Evolutionary conservation across 2,113 vertebrate genomes (phyloP).

Genomic region (Oreocharis arfaki): DNA sequence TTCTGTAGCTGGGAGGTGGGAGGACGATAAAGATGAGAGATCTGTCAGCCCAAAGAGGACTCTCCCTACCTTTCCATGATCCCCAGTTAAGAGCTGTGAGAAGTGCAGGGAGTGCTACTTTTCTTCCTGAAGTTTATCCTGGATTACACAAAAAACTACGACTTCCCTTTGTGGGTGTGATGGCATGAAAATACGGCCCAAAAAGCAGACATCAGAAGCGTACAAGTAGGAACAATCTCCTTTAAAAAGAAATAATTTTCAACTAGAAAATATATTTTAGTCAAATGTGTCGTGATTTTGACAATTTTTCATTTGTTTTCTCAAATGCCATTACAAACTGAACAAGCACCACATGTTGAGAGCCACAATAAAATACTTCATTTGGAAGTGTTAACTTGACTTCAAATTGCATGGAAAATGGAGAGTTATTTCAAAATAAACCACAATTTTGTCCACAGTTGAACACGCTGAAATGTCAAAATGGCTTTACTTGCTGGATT

Average conservation of each 20-base stretch:
- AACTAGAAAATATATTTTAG: background rate
- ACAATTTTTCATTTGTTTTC: background rate
- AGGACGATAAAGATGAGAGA: background rate
- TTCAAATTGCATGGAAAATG: background rate
- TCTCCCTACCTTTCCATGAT: background rate
- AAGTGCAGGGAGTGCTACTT: background rate
- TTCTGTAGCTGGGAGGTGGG: background rate
- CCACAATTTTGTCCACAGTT: background rate
- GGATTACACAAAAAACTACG: background rate
- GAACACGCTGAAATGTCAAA: background rate
- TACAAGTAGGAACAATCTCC: accelerated
- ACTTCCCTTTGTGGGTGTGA: background rate
- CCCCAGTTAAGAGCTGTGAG: background rate
- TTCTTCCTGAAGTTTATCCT: background rate
- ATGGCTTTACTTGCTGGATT: background rate
- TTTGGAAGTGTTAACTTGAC: background rate
- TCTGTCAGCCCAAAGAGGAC: background rate
- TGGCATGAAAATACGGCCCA: background rate
- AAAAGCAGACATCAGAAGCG: background rate
- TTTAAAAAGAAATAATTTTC: background rate
- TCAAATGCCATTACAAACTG: background rate
- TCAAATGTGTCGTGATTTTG: background rate
- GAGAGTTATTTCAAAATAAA: background rate
- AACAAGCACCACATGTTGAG: background rate
- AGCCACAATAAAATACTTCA: background rate